phyloP scores from a whole-genome alignment of 37 sponge, comb jelly and placozoan species.

The Haliclona indistincta region DNA sequence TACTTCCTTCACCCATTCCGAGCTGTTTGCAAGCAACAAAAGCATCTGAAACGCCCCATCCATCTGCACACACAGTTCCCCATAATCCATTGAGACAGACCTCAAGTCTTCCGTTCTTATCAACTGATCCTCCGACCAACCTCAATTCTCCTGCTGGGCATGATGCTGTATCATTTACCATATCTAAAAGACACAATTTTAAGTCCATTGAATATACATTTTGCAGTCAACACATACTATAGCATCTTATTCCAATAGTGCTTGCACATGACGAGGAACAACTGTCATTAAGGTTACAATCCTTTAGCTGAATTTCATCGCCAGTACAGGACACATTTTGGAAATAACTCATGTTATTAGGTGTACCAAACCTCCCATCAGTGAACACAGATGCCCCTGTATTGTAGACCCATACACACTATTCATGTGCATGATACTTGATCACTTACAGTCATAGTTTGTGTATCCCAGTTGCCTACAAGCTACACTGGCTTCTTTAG shows the following conservation, averaged over 20 bases:
- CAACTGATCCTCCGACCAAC: conserved; percentile 4
- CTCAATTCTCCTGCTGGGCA: conserved; percentile 19
- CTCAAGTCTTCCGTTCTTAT: conserved; percentile 29
- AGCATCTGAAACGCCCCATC: conserved; percentile 18
- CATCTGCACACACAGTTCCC: conserved; percentile 16
- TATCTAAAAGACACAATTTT: neutral
- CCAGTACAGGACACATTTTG: neutral
- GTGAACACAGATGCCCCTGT: neutral
- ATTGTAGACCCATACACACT: neutral
- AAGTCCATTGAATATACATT: neutral
- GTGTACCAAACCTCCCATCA: conserved; percentile 3
- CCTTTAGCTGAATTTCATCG: neutral
- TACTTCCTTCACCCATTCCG: conserved; percentile 5
- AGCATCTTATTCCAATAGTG: neutral
- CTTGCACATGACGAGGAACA: neutral
- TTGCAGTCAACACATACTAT: neutral
- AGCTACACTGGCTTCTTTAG: neutral
- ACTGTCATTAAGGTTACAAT: neutral
- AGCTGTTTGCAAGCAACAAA: conserved; percentile 18
- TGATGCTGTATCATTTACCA: neutral
- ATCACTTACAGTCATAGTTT: conserved; percentile 1
- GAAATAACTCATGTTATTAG: neutral
- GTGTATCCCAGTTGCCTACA: conserved; percentile 3
- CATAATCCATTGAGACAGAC: conserved; percentile 32
- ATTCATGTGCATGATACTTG: no score